Percentiles rank a stretch among this genome's conserved stretches.
These are phyloP conservation scores for Nautilus pompilius DNA, from an alignment of 1,140 invertebrate species.

Conservation along the genomic window DNA sequence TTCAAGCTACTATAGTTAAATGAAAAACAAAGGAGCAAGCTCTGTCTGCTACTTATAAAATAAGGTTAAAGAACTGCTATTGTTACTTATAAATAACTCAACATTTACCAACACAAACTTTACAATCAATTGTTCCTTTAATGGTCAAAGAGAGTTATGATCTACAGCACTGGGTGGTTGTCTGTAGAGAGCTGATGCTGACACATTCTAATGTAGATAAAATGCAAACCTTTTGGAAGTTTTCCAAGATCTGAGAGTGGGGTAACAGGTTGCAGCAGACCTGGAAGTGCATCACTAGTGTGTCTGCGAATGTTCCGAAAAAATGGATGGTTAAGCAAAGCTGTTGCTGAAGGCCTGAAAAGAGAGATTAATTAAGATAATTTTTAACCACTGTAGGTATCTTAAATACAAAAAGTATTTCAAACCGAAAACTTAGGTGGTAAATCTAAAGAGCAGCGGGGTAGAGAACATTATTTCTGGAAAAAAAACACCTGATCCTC, in stretches of 20 bases:
- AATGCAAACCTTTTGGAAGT: slow-evolving; percentile 26
- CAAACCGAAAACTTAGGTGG: too few species aligned
- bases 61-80: not conserved
- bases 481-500: too few species aligned
- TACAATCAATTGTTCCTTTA: not conserved
- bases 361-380: slow-evolving; percentile 1
- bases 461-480: too few species aligned
- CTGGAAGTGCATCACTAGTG: slow-evolving; percentile 46
- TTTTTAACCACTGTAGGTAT: not conserved
- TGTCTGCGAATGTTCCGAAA: slow-evolving; percentile 63
- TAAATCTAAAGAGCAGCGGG: too few species aligned
- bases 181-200: not conserved
- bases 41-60: not conserved
- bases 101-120: not conserved
- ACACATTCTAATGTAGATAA: not conserved
- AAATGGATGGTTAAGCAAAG: slow-evolving; percentile 69
- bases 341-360: slow-evolving; percentile 41
- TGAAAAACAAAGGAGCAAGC: too few species aligned
- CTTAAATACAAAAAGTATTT: not conserved
- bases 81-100: not conserved
- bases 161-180: not conserved
- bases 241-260: slow-evolving; percentile 57
- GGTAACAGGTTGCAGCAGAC: slow-evolving; percentile 59
- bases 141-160: not conserved
- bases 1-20: too few species aligned